Conservation (phyloP, 2,797 vertebrate species). For the Nyctalus aviator region DNA sequence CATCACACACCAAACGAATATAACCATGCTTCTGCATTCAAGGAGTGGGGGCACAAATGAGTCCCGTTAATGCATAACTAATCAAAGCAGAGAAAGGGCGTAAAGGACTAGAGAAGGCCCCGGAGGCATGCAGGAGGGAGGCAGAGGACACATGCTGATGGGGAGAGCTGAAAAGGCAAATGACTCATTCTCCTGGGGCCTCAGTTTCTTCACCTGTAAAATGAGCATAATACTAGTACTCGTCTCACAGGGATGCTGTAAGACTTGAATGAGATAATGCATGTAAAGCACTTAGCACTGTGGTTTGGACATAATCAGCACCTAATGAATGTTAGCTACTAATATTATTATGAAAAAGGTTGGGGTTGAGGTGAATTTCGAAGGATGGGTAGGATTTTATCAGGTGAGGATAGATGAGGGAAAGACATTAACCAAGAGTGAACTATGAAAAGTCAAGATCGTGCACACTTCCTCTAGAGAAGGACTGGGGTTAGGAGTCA, state of each 20-base stretch:
- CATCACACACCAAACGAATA: background rate
- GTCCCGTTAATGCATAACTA: background rate
- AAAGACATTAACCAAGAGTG: background rate
- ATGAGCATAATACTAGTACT: background rate
- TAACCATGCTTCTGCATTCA: background rate
- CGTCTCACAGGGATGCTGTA: background rate
- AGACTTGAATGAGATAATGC: background rate
- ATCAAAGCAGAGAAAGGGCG: background rate
- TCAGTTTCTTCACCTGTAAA: slow-evolving; percentile 45
- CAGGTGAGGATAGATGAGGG: background rate
- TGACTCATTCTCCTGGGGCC: background rate
- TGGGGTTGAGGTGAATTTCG: background rate
- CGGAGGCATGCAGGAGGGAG: background rate
- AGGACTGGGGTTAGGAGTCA: background rate
- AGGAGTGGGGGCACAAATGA: background rate
- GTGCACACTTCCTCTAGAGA: background rate
- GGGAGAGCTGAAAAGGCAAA: background rate
- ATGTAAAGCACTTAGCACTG: background rate
- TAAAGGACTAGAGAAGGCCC: background rate
- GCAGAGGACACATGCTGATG: background rate
- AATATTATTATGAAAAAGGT: background rate
- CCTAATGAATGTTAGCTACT: background rate
- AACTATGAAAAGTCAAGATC: background rate
- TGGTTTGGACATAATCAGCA: background rate
- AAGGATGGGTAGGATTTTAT: background rate